Evolutionary conservation across 2,888 invertebrate species (phyloP).

Genomic region (Ganaspis brasiliensis): DNA sequence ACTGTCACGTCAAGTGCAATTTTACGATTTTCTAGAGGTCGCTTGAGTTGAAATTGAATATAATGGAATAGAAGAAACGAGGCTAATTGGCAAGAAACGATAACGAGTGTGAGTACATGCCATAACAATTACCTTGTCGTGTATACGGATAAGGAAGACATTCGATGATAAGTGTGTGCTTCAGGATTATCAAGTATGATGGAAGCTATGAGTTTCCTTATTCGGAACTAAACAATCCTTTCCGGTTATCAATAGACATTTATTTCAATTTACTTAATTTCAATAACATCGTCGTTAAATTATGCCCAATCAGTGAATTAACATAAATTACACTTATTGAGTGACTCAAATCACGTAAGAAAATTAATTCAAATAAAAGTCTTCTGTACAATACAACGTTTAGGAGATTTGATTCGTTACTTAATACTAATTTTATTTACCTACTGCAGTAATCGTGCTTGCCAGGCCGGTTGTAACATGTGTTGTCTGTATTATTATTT

Average conservation of each 20-base stretch:
- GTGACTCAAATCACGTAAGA: too few species aligned
- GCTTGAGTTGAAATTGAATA: conserved; percentile 44
- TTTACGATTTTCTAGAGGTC: conserved; percentile 50
- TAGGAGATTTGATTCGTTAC: not conserved
- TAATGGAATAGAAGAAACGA: conserved; percentile 56
- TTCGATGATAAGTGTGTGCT: conserved; percentile 34
- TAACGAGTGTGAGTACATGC: conserved; percentile 52
- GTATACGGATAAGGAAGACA: conserved; percentile 34
- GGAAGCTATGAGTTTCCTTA: conserved; percentile 11
- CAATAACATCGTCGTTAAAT: too few species aligned
- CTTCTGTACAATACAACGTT: too few species aligned
- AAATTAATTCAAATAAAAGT: too few species aligned
- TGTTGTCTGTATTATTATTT: conserved; percentile 49
- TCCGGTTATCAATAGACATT: too few species aligned
- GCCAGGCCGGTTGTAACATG: conserved; percentile 58
- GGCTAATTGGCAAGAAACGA: conserved; percentile 55
- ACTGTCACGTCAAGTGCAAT: conserved; percentile 53
- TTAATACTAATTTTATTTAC: conserved; percentile 27
- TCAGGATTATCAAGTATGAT: conserved; percentile 15
- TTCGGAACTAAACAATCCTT: not conserved
- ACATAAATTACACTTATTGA: too few species aligned
- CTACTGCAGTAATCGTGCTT: conserved; percentile 30
- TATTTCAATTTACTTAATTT: too few species aligned
- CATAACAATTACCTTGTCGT: conserved; percentile 43
- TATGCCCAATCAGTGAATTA: too few species aligned